Conservation (phyloP, 2,888 invertebrate genomes). For the Tetanocera ferruginea region DNA sequence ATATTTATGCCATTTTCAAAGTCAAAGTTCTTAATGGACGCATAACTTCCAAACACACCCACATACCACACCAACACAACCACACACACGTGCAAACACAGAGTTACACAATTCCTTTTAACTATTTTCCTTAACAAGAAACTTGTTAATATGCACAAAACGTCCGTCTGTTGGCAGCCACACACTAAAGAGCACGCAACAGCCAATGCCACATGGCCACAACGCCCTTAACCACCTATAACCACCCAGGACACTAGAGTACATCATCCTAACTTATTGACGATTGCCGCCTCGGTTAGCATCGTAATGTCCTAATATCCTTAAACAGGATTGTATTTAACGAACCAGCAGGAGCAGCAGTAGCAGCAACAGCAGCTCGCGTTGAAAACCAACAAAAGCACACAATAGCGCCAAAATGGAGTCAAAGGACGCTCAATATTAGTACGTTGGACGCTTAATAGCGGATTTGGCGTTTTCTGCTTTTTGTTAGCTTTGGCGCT, state of each 20-base stretch:
- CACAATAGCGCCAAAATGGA: background rate
- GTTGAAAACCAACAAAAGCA: constrained; percentile 2
- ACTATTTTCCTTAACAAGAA: background rate
- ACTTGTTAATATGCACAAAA: constrained; percentile 4
- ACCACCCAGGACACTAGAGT: background rate
- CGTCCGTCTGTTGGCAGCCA: background rate
- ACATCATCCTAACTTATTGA: background rate
- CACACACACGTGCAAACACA: too few species aligned
- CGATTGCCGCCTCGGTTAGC: constrained; percentile 18
- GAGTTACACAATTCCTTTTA: background rate
- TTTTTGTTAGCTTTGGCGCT: background rate
- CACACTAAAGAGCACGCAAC: background rate
- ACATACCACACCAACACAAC: too few species aligned
- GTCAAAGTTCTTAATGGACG: background rate
- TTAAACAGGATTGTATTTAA: constrained; percentile 55
- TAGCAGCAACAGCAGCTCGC: background rate
- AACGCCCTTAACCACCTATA: background rate
- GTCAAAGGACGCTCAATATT: background rate
- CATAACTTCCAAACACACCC: background rate
- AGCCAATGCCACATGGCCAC: background rate
- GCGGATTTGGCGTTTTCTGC: background rate
- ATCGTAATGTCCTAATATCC: constrained; percentile 53
- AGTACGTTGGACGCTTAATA: background rate
- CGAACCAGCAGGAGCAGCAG: constrained; percentile 57
- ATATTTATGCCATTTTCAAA: background rate